phyloP scores from a whole-genome alignment of 2,888 invertebrate genomes.

The Psylliodes chrysocephalus region DNA sequence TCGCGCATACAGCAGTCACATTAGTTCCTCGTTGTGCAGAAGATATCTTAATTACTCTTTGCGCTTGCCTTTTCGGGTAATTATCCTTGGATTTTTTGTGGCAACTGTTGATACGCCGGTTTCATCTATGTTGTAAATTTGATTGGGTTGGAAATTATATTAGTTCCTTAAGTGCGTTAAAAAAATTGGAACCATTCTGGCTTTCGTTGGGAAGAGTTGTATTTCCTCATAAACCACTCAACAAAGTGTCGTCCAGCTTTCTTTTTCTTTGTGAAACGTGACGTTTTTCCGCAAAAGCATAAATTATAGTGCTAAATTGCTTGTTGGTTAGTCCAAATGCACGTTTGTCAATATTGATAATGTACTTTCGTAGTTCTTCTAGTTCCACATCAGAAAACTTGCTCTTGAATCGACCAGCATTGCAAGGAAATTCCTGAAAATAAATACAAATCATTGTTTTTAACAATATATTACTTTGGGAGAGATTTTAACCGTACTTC shows the following conservation, averaged over 20 bases:
- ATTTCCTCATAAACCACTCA: constrained; percentile 29
- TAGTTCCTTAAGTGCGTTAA: constrained; percentile 16
- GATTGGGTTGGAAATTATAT: constrained; percentile 4
- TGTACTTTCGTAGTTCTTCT: constrained; percentile 7
- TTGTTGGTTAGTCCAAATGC: constrained; percentile 30
- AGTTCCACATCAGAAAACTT: constrained; percentile 26
- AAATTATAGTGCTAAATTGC: constrained; percentile 25
- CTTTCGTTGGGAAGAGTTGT: constrained; percentile 23
- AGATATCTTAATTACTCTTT: constrained; percentile 25
- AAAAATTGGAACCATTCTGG: constrained; percentile 31
- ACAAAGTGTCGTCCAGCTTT: constrained; percentile 20
- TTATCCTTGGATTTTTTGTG: constrained; percentile 10
- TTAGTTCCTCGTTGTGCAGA: constrained; percentile 27
- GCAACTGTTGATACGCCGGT: constrained; percentile 4
- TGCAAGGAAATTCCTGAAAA: constrained; percentile 9
- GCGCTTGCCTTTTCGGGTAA: constrained; percentile 5
- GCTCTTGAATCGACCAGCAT: constrained; percentile 25
- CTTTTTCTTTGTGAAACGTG: constrained; percentile 20
- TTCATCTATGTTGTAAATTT: not conserved
- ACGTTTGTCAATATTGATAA: constrained; percentile 21
- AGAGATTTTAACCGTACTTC: too few relatives aligned
- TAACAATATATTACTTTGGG: too few relatives aligned
- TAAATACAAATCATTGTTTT: too few relatives aligned
- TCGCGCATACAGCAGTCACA: constrained; percentile 17
- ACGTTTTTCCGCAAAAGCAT: constrained; percentile 26